Evolutionary conservation across 2,113 vertebrate genomes (phyloP).

Genomic region (Tenrec ecaudatus): DNA sequence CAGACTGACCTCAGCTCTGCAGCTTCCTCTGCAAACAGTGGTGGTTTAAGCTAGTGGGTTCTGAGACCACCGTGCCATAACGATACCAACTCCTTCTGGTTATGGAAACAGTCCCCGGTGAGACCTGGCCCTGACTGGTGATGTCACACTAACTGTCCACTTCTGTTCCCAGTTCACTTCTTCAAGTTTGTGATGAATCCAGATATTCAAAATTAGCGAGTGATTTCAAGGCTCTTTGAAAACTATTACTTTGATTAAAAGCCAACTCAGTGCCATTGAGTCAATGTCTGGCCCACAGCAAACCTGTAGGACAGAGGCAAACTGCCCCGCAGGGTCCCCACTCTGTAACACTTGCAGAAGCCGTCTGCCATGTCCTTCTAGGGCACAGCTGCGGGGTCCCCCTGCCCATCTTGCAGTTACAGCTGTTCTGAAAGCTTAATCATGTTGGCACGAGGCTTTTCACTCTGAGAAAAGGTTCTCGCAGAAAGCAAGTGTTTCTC

Average conservation of each 20-base stretch:
- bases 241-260: constrained; percentile 3
- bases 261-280: neutral
- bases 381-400: neutral
- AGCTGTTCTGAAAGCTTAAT: too few relatives aligned
- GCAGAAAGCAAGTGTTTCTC: too few relatives aligned
- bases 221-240: neutral
- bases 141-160: neutral
- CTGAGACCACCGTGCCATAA: neutral
- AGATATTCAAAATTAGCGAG: constrained; percentile 19
- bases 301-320: neutral
- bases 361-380: neutral
- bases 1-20: neutral
- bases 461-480: too few relatives aligned
- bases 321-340: neutral
- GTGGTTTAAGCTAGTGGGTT: neutral
- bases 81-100: neutral
- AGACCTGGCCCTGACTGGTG: neutral
- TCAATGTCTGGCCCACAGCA: neutral
- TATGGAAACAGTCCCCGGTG: neutral
- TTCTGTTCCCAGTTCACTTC: too few relatives aligned
- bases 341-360: neutral
- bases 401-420: too few relatives aligned
- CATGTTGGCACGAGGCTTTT: too few relatives aligned
- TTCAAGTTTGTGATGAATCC: constrained; percentile 15
- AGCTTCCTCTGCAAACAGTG: neutral